phyloP scores from a whole-genome alignment of 2,888 invertebrate species.

The Lottia gigantea region DNA sequence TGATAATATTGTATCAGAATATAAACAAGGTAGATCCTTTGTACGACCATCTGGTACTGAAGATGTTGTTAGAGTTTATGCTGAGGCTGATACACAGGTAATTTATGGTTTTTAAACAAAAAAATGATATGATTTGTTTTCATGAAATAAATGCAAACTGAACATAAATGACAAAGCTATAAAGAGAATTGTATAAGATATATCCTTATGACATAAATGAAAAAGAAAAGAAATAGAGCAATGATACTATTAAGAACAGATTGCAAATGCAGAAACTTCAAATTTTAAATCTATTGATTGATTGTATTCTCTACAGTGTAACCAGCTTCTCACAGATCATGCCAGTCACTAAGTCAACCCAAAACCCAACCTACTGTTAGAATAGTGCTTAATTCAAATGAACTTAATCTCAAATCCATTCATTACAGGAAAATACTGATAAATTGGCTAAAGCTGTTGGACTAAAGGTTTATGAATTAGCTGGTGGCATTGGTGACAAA shows the following conservation, averaged over 20 bases:
- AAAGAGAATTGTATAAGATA: too few relatives aligned
- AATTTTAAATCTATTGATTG: too few relatives aligned
- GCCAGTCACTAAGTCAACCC: not conserved
- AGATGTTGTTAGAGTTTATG: conserved; percentile 94
- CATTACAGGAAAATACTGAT: conserved; percentile 73
- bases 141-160: too few relatives aligned
- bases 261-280: too few relatives aligned
- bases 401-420: not conserved
- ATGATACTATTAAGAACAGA: too few relatives aligned
- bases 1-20: conserved; percentile 77
- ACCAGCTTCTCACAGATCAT: not conserved
- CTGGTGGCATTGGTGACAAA: conserved; percentile 79
- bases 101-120: too few relatives aligned
- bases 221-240: too few relatives aligned
- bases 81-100: conserved; percentile 82
- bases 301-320: not conserved
- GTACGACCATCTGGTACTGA: conserved; percentile 98
- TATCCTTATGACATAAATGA: too few relatives aligned
- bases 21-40: conserved; percentile 83
- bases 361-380: too few relatives aligned
- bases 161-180: too few relatives aligned
- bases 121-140: too few relatives aligned
- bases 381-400: too few relatives aligned
- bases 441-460: conserved; percentile 81
- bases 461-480: conserved; percentile 79